Evolutionary conservation across 1,140 invertebrate species (phyloP), one percentile per base, ranked within the genome.

Genomic region (Apocrypta bakeri): DNA sequence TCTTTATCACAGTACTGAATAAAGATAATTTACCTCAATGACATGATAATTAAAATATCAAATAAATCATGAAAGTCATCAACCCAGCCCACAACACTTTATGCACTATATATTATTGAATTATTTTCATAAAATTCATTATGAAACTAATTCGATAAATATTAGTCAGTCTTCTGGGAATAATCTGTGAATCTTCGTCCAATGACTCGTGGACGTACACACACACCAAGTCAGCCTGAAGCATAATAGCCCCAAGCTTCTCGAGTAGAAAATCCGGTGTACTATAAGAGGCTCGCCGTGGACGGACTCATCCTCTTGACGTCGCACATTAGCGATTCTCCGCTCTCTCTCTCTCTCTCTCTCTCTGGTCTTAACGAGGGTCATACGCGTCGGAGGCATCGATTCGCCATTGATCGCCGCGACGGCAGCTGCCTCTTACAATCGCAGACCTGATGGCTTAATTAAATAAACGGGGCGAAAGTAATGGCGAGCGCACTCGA

Each of bases 391-490:
- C 29, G 66, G 12, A 24, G 73, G 37, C 66, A 56, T 71, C 76
- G 81, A 82, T 82, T 75, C 63, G 6, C 27, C 72, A 81, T 75
- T 81, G 79, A 81, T 81, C 66, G 40, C 37, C 27, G 61, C 31
- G 64, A 25, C 6, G 63, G 27, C 68, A 66, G 64, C 64, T 66
- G 64, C 31, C 69, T 71, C 37, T 42, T 56, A 56, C 33, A 6
- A 78, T 27, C 77, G 17, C 17, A 2, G 42, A n/a, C 8, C 63
- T 40, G 75, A 71, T 77, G 73, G 75, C 42, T 82, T 82, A 82
- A 82, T 82, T 82, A 77, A 82, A 82, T 82, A 77, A 82, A 82
- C 63, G 73, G 77, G 74, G 64, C 37, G 66, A 77, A 77, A 71
- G 73, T 21, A 77, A 74, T 8, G 40, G 42, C 27, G 21, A 27